A percentile compares a stretch with the other conserved stretches of the same genome.
phyloP scores from a whole-genome alignment of 2,888 invertebrate genomes.

The Drosophila subquinaria region DNA sequence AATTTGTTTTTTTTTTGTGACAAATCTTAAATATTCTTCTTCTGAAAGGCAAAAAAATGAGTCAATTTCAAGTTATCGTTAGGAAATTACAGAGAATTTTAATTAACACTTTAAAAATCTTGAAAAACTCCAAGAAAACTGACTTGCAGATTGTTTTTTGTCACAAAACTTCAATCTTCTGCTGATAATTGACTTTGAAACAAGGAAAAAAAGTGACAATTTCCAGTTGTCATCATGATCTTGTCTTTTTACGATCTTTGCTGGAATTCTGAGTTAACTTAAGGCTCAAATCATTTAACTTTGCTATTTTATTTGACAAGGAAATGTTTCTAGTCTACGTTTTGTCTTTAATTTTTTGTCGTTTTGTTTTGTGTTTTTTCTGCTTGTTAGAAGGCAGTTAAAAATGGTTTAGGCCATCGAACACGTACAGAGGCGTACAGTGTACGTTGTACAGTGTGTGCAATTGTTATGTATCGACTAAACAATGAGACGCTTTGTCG shows the following conservation, averaged over 20 bases:
- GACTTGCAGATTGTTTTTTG: neutral
- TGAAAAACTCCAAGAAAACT: neutral
- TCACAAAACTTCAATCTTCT: neutral
- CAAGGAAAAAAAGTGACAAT: neutral
- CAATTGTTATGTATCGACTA: slow-evolving; percentile 60
- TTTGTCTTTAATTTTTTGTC: slow-evolving; percentile 2
- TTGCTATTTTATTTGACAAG: slow-evolving; percentile 37
- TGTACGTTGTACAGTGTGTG: slow-evolving; percentile 54
- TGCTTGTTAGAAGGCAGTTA: slow-evolving; percentile 31
- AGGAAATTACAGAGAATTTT: neutral
- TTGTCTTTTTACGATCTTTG: slow-evolving; percentile 8
- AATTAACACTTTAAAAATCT: neutral
- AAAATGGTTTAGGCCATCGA: slow-evolving; percentile 49
- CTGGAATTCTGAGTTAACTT: slow-evolving; percentile 1
- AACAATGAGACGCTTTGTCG: slow-evolving; percentile 68
- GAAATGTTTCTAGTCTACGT: slow-evolving; percentile 42
- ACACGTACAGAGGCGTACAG: slow-evolving; percentile 50
- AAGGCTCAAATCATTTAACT: slow-evolving; percentile 6
- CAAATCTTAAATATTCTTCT: too few relatives aligned
- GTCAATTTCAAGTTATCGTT: too few relatives aligned
- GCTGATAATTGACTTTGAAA: neutral
- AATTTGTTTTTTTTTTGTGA: too few relatives aligned
- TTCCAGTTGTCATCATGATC: slow-evolving; percentile 9
- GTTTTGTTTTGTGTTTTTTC: neutral
- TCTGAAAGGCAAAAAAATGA: too few relatives aligned